Conservation (phyloP, 1,140 invertebrate genomes). For the fruit fly (Drosophila melanogaster) region Release_6_plus_ISO1_MT NC_004354.4:14668501-14669000, state of each 20-base stretch:
- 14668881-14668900: slow-evolving; percentile 58
- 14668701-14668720: not conserved
- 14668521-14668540: not conserved
- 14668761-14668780: not conserved
- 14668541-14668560: not conserved
- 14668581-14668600: not conserved
- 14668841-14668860: not conserved
- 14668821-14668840: slow-evolving; percentile 2
- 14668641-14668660: too few species aligned
- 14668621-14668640: too few species aligned
- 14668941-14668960: slow-evolving; percentile 71
- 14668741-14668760: not conserved
- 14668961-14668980: slow-evolving; percentile 60
- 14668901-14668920: slow-evolving; percentile 77
- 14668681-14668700: too few species aligned
- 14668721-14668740: not conserved
- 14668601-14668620: too few species aligned
- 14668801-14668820: not conserved
- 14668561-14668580: not conserved
- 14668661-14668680: too few species aligned
- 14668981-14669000: slow-evolving; percentile 29
- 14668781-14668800: not conserved
- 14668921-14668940: slow-evolving; percentile 83
- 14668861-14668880: not conserved
- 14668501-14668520: not conserved